Percentiles rank a stretch among this genome's conserved stretches.
Conservation (phyloP, 2,797 vertebrate genomes). For the Linurgus olivaceus region DNA sequence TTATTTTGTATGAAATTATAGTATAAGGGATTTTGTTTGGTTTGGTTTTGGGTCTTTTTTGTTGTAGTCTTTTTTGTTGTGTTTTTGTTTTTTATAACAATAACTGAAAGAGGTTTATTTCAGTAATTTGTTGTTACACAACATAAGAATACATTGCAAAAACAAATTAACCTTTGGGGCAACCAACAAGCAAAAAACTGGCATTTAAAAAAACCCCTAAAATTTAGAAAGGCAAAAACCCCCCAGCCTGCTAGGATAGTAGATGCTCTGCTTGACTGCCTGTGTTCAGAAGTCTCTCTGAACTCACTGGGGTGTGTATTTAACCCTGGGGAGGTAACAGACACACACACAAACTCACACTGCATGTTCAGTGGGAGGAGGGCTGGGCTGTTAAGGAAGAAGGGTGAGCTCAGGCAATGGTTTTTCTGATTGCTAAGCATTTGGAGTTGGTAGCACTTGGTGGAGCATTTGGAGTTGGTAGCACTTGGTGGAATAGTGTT, state of each 20-base stretch:
- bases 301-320: background rate
- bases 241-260: background rate
- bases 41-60: background rate
- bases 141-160: background rate
- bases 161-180: background rate
- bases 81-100: background rate
- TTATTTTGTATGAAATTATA: background rate
- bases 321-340: background rate
- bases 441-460: background rate
- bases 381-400: background rate
- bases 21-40: background rate
- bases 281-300: background rate
- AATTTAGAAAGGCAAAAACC: background rate
- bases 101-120: background rate
- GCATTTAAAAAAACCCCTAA: fast-evolving
- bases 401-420: background rate
- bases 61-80: background rate
- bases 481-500: background rate
- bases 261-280: background rate
- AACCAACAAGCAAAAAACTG: background rate
- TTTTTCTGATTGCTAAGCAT: background rate
- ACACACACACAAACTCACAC: background rate
- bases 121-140: background rate
- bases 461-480: background rate
- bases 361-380: background rate